These are phyloP conservation scores for Ametastegia equiseti DNA, from an alignment of 2,888 invertebrate genomes.

Conservation along the genomic window DNA sequence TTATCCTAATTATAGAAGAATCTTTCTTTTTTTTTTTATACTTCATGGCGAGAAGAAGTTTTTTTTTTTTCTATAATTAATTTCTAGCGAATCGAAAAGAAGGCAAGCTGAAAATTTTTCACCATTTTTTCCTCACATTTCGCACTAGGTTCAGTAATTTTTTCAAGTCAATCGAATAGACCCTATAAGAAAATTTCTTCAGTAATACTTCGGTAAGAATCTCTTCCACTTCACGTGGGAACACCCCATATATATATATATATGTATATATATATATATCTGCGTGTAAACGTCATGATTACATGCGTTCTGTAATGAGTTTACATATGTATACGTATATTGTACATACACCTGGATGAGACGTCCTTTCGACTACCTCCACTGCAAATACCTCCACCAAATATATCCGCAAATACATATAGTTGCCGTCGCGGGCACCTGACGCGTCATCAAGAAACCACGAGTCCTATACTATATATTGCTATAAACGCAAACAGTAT, in stretches of 20 bases:
- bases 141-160: too few species aligned
- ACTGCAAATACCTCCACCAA: background rate
- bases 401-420: background rate
- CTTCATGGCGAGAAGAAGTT: too few species aligned
- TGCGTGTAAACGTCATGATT: background rate
- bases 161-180: too few species aligned
- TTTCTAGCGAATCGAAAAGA: too few species aligned
- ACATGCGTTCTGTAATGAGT: background rate
- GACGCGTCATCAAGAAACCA: conserved; percentile 28
- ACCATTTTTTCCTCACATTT: too few species aligned
- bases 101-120: too few species aligned
- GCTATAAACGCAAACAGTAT: too few species aligned
- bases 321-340: background rate
- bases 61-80: too few species aligned
- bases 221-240: background rate
- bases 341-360: background rate
- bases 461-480: too few species aligned
- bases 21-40: too few species aligned
- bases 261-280: background rate
- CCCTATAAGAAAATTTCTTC: too few species aligned
- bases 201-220: background rate
- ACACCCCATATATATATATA: background rate
- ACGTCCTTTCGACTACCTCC: background rate
- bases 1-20: too few species aligned
- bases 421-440: conserved; percentile 14